Evolutionary conservation across 1,140 invertebrate species (phyloP).

Genomic region (Drosophila sp.): DNA sequence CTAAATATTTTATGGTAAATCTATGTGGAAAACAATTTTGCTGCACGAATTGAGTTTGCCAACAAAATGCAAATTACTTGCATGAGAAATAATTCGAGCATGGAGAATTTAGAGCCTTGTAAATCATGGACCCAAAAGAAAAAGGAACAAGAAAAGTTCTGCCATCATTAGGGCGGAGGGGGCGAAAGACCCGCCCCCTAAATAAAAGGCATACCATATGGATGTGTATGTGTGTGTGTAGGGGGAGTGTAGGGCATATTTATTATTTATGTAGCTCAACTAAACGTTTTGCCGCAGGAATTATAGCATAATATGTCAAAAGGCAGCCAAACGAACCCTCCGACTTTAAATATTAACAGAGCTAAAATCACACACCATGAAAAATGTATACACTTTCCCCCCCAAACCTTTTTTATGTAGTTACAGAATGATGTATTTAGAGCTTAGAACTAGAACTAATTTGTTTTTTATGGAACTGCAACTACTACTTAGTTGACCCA

Average conservation of each 20-base stretch:
- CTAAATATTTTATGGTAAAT: constrained; percentile 74
- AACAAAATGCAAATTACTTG: constrained; percentile 70
- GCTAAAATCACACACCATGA: neutral
- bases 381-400: constrained; percentile 28
- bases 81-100: constrained; percentile 30
- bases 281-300: constrained; percentile 76
- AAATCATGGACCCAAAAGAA: constrained; percentile 36
- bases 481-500: too few relatives aligned
- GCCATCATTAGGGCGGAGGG: constrained; percentile 16
- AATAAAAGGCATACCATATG: constrained; percentile 26
- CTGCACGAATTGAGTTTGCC: constrained; percentile 63
- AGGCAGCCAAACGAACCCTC: constrained; percentile 55
- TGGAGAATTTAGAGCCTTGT: constrained; percentile 40
- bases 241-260: constrained; percentile 50
- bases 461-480: too few relatives aligned
- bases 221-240: constrained; percentile 18
- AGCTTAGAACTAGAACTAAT: neutral
- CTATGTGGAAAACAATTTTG: constrained; percentile 69
- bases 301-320: constrained; percentile 78
- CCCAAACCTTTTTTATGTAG: neutral
- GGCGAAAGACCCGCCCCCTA: neutral
- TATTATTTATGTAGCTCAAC: constrained; percentile 80
- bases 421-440: neutral
- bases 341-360: constrained; percentile 59
- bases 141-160: constrained; percentile 28